Evolutionary conservation across 2,113 vertebrate species (phyloP), one percentile per base, ranked within the genome.

Genomic region (Lonchura striata): DNA sequence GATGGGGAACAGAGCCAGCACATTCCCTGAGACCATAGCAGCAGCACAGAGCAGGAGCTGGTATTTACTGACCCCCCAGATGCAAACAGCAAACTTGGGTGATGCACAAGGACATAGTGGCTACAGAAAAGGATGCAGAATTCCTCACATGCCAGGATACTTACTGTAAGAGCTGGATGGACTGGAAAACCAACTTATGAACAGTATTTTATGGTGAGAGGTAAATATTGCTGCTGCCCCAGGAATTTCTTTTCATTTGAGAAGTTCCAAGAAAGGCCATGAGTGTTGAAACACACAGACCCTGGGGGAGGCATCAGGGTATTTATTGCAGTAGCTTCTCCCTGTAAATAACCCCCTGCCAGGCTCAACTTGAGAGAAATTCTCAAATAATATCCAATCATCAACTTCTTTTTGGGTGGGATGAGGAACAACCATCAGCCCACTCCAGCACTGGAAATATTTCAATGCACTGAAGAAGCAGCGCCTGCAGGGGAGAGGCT

Each of bases 231-330:
- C n/a, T 22, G 27, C 75, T 56, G 49, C 70, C 66, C 65, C 22
- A 64, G 49, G 61, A 90, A 82, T 42, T 82, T 33, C 64, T 66
- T 87, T 77, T 82, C 70, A 79, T 85, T 93, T 50, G 56, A 53
- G 52, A 77, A 66, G 72, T 0, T 2, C 31, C 77, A 57, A 56
- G 60, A 41, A 88, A 92, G 61, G 44, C 3, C 23, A 66, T 33
- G 39, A 50, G 56, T 10, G 27, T 3, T 37, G 35, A 71, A 87
- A 65, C 27, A 20, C 81, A 84, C 19, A 56, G 54, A n/a, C 16
- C n/a, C 31, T 52, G 25, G 28, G 71, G 60, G 71, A 86, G 15
- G 52, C 74, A 65, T 17, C 0, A 0, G 46, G 72, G 74, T n/a
- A 84, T 84, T 84, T 61, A 86, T 7, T 81, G 64, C n/a, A 61